Evolutionary conservation across 1,140 invertebrate genomes (phyloP), one percentile per base, ranked within the genome.

Genomic region (Alviniconcha marisindica): DNA sequence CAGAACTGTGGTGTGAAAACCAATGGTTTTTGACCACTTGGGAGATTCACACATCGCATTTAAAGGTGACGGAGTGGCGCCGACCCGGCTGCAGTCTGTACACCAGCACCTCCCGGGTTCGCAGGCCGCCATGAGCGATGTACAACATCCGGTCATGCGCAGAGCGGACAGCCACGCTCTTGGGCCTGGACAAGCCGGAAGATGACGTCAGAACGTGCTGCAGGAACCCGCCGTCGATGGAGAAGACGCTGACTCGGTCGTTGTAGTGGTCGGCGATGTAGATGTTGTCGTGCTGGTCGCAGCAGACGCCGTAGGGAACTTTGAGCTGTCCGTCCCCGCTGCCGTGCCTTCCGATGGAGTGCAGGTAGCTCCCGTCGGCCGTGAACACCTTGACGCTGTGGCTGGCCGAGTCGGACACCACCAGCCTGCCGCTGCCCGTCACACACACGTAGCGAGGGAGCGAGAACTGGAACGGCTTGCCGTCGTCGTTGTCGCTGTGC

Each of bases 261-360:
- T 99, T 98, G 88, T 97, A 96, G 86, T 97, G 95, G 92, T 98
- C 97, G 2, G 97, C 97, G 1, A 99, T 95, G 24, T 97, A 94
- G 18, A 98, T 95, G 85, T 97, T 95, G 0, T 96, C 96, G 69
- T 96, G 94, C 71, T 95, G 94, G 90, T 98, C 96, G 42, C 96
- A 96, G 84, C 96, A 96, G 4, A 99, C 94, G 0, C 98, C 98
- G 97, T 98, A 98, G 0, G 98, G 97, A 71, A 97, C 95, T 85
- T 96, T 97, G 5, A 97, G 94, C 89, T 97, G 95, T 0, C 97
- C 96, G 84, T 96, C 94, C 4, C 94, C 94, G 77, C 95, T 95
- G 0, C 96, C 96, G 86, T 96, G 95, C 56, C 94, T 94, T 5
- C 96, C 97, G 88, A 97, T 96, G 0, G 95, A 94, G 14, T 82